Base-by-base conservation (phyloP, 2,113 vertebrate genomes). In the Nyctibius bracteatus region DNA sequence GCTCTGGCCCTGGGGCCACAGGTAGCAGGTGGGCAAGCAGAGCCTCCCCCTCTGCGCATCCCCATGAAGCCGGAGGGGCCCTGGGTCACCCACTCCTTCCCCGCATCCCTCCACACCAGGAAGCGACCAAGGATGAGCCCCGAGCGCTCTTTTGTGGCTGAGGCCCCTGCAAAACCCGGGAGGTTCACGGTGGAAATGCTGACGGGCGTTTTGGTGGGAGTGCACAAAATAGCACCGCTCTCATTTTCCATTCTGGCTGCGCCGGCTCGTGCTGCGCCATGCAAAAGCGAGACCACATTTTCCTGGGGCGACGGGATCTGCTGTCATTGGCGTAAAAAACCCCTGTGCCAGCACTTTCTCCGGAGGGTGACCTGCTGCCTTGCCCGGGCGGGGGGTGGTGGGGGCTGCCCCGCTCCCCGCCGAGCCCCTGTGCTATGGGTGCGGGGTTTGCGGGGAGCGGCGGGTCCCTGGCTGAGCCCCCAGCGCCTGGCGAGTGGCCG, bases 241-340 rank as follows among this genome's bases (percentile, higher is more conserved):
- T 88, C 81, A 62, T 58, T 90, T 81, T 72, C 94, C 94, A 54
- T 52, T 58, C 88, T 94, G 73, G 81, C 77, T 28, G 57, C 46
- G 30, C 5, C 35, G 22, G 86, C 78, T 79, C 47, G 5, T 49
- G 77, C 68, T 88, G 91, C 22, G 31, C 66, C 54, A 10, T 58
- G 91, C 37, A 21, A 31, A 75, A 86, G 88, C 77, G 27, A 81
- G 92, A 28, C 55, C 17, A 5, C 75, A 10, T 81, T 85, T 86
- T 84, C 89, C 87, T 68, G 90, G 83, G 88, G 46, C 11, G 1
- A 27, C 1, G 11, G 86, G 77, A 79, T 75, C 82, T 88, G 90
- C 88, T 74, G 90, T 51, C 78, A 12, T 35, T 59, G 95, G 31
- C n/a, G 14, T 25, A 52, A 25, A 54, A 65, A 77, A 5, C 37